phyloP scores from a whole-genome alignment of 2,797 vertebrate species.

The Calcarius lapponicus region DNA sequence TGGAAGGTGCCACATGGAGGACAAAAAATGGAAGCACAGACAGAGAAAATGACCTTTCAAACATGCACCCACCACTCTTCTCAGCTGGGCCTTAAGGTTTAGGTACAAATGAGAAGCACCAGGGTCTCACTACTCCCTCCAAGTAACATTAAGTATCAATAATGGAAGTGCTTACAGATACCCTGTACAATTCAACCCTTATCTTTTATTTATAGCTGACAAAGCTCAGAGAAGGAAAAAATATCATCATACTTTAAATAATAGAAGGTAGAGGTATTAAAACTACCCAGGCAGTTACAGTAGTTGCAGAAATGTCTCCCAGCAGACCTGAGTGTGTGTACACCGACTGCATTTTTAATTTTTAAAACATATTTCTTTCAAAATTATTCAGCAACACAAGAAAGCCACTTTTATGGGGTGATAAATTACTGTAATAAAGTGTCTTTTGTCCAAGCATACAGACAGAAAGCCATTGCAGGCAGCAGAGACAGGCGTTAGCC shows the following conservation, averaged over 20 bases:
- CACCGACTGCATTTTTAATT: constrained; percentile 92
- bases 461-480: constrained; percentile 75
- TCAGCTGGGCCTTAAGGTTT: background rate
- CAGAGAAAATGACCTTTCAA: background rate
- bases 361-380: constrained; percentile 93
- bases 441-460: constrained; percentile 78
- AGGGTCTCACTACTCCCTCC: background rate
- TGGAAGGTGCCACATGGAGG: background rate
- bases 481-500: constrained; percentile 74
- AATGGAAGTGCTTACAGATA: constrained; percentile 91
- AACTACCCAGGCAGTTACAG: constrained; percentile 85
- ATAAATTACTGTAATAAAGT: constrained; percentile 99
- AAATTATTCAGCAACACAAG: constrained; percentile 87
- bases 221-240: constrained; percentile 87
- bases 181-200: constrained; percentile 88
- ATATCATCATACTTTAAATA: constrained; percentile 94
- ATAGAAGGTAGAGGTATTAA: constrained; percentile 85
- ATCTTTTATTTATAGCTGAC: constrained; percentile 97
- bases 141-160: constrained; percentile 85
- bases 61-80: background rate
- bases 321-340: constrained; percentile 79
- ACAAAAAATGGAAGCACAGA: background rate
- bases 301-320: constrained; percentile 90
- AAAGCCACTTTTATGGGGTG: constrained; percentile 91
- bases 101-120: constrained; percentile 21